phyloP scores from a whole-genome alignment of 2,113 vertebrate genomes.

The Calyptomena viridis region DNA sequence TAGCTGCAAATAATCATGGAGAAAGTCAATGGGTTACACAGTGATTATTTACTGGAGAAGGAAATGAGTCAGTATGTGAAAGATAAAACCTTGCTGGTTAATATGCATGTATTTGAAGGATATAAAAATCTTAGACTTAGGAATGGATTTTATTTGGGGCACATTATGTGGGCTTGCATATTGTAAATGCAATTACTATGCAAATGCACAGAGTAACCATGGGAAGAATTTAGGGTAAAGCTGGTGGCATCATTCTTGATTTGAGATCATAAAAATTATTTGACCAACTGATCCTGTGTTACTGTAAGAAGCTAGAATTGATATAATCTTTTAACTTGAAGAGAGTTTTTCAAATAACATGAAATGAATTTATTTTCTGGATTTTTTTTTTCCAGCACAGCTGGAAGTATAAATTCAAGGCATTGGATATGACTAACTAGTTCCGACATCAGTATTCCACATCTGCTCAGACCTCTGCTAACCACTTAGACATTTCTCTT shows the following conservation, averaged over 20 bases:
- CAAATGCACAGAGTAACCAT: background rate
- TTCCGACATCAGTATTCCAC: background rate
- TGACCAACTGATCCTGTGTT: background rate
- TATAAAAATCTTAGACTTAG: background rate
- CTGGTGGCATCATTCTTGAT: background rate
- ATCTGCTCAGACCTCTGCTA: background rate
- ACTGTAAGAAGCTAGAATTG: background rate
- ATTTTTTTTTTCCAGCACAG: background rate
- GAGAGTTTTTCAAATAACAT: background rate
- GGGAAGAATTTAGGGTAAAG: background rate
- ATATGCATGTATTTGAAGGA: background rate
- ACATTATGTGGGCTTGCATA: background rate
- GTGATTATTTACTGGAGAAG: background rate
- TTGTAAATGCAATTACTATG: constrained; percentile 15
- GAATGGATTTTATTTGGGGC: background rate
- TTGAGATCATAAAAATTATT: background rate
- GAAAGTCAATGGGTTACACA: background rate
- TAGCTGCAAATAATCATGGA: background rate
- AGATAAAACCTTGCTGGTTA: background rate
- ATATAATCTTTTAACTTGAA: background rate
- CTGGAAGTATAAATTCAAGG: background rate
- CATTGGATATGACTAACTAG: background rate
- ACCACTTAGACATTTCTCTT: background rate
- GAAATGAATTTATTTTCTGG: background rate
- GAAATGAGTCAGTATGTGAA: constrained; percentile 3